Percentiles rank a stretch among this genome's conserved stretches.
Evolutionary conservation across 2,888 invertebrate genomes (phyloP).

Genomic region (Rhagonycha fulva): DNA sequence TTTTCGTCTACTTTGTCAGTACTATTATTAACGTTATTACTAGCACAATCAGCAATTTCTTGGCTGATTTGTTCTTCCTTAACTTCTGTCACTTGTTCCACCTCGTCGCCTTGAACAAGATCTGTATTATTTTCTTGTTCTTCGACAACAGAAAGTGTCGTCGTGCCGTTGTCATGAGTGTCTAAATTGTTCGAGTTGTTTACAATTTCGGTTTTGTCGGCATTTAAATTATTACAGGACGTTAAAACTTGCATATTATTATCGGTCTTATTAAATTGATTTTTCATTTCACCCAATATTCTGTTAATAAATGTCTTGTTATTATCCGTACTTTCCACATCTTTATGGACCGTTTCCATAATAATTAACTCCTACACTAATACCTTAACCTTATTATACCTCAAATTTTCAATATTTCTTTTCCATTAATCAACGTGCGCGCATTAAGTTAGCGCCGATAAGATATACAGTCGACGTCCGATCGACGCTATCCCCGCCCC

Average conservation of each 20-base stretch:
- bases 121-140: neutral
- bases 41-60: neutral
- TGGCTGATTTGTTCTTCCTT: neutral
- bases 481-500: neutral
- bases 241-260: conserved; percentile 45
- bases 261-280: conserved; percentile 52
- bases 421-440: neutral
- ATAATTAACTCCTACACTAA: conserved; percentile 5
- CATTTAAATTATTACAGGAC: neutral
- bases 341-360: conserved; percentile 25
- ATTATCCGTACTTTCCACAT: conserved; percentile 16
- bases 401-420: neutral
- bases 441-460: neutral
- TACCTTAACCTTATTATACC: neutral
- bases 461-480: neutral
- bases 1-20: neutral
- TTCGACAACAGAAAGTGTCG: neutral
- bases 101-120: neutral
- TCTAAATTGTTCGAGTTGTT: neutral
- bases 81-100: neutral
- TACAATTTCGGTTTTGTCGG: conserved; percentile 8
- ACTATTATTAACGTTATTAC: neutral
- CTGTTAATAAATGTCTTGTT: conserved; percentile 44
- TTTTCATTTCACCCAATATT: conserved; percentile 52
- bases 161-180: neutral